phyloP scores from a whole-genome alignment of 2,797 vertebrate species.

The Chiroxiphia lanceolata region DNA sequence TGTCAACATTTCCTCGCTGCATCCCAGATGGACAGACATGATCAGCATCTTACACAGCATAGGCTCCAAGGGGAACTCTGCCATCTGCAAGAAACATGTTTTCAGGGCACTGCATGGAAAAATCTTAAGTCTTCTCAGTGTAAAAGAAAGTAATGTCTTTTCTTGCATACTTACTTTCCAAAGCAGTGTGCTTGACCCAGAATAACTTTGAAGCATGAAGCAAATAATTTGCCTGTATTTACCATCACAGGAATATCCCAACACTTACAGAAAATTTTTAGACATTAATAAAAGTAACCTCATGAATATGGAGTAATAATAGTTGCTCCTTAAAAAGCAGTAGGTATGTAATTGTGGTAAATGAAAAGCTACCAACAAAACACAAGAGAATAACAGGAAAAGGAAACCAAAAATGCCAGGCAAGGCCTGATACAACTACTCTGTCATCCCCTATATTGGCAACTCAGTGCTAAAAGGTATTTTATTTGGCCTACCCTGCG shows the following conservation, averaged over 20 bases:
- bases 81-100: conserved; percentile 84
- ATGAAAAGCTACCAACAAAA: background rate
- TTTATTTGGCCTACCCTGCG: conserved; percentile 83
- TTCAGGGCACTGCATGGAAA: background rate
- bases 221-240: background rate
- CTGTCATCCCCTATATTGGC: background rate
- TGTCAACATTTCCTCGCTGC: conserved; percentile 97
- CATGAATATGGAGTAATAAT: background rate
- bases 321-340: background rate
- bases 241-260: background rate
- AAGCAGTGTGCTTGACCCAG: background rate
- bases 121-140: background rate
- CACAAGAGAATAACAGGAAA: background rate
- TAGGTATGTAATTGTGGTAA: background rate
- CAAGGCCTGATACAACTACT: background rate
- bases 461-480: background rate
- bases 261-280: background rate
- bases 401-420: background rate
- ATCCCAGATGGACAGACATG: conserved; percentile 98
- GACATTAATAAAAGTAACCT: background rate
- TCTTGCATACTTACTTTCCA: background rate
- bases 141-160: background rate
- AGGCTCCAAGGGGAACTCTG: conserved; percentile 97
- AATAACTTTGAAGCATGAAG: background rate
- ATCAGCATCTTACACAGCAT: conserved; percentile 99